Evolutionary conservation across 1,140 invertebrate genomes (phyloP).

Genomic region (Philaenus spumarius): DNA sequence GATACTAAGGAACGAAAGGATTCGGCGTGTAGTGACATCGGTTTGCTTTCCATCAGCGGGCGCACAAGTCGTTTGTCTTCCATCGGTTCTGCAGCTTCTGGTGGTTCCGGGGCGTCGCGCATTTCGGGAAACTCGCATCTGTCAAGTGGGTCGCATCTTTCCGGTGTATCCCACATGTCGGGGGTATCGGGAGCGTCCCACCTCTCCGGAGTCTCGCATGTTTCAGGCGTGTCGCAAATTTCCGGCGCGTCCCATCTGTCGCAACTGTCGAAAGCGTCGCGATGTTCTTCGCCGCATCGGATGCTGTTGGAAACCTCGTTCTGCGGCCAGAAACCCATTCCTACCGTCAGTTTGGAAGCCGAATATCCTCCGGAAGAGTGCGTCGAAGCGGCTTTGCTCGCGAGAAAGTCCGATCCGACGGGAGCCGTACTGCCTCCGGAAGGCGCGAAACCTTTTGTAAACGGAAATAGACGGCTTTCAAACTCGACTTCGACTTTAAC

Average conservation of each 20-base stretch:
- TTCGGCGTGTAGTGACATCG: slow-evolving; percentile 62
- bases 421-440: slow-evolving; percentile 41
- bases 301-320: slow-evolving; percentile 84
- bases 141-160: slow-evolving; percentile 34
- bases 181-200: slow-evolving; percentile 46
- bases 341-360: slow-evolving; percentile 43
- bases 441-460: neutral
- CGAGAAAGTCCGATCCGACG: slow-evolving; percentile 48
- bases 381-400: slow-evolving; percentile 57
- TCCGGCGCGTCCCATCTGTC: slow-evolving; percentile 52
- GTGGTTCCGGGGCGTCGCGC: slow-evolving; percentile 30
- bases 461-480: too few species aligned
- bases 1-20: slow-evolving; percentile 68
- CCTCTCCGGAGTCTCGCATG: slow-evolving; percentile 51
- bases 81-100: slow-evolving; percentile 51
- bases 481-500: neutral
- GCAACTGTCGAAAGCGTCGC: slow-evolving; percentile 52
- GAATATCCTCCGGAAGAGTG: slow-evolving; percentile 46
- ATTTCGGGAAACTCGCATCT: slow-evolving; percentile 35
- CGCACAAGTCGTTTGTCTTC: slow-evolving; percentile 73
- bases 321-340: slow-evolving; percentile 66
- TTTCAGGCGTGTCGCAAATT: slow-evolving; percentile 35
- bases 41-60: slow-evolving; percentile 71
- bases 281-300: slow-evolving; percentile 80
- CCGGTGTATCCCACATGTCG: slow-evolving; percentile 21